These are phyloP conservation scores for Cephus sareptanus DNA, from an alignment of 2,888 invertebrate genomes.

Conservation along the genomic window DNA sequence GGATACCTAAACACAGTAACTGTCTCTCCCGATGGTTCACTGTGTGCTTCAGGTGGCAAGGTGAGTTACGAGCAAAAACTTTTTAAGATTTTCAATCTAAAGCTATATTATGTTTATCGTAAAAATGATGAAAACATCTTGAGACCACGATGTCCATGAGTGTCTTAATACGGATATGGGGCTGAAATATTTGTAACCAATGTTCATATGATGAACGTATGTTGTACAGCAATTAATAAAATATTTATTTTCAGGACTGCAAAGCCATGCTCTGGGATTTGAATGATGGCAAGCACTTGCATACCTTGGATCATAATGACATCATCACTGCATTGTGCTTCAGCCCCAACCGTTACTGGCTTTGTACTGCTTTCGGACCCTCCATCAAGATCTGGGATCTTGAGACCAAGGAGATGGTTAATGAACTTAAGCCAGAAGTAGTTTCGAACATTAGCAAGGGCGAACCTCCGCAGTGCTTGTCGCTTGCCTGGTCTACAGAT, in stretches of 20 bases:
- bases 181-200: slow-evolving; percentile 30
- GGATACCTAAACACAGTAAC: slow-evolving; percentile 99
- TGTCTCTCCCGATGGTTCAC: slow-evolving; percentile 98
- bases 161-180: slow-evolving; percentile 49
- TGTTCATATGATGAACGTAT: not conserved
- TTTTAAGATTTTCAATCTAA: slow-evolving; percentile 13
- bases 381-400: slow-evolving; percentile 99
- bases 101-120: not conserved
- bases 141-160: slow-evolving; percentile 39
- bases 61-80: slow-evolving; percentile 55
- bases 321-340: slow-evolving; percentile 98
- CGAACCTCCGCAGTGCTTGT: slow-evolving; percentile 95
- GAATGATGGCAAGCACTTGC: slow-evolving; percentile 98
- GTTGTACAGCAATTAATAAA: slow-evolving; percentile 6
- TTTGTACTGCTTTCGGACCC: slow-evolving; percentile 98
- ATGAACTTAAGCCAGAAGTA: slow-evolving; percentile 97
- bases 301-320: slow-evolving; percentile 98
- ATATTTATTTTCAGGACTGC: slow-evolving; percentile 77
- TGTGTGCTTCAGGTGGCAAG: slow-evolving; percentile 99
- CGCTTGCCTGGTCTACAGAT: slow-evolving; percentile 98
- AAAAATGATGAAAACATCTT: slow-evolving; percentile 17
- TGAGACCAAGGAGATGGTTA: slow-evolving; percentile 99
- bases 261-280: slow-evolving; percentile 99
- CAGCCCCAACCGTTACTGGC: slow-evolving; percentile 99
- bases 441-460: slow-evolving; percentile 83